A percentile compares a stretch with the other conserved stretches of the same genome.
phyloP scores from a whole-genome alignment of 2,888 invertebrate genomes.

The Lucinisca nassula region DNA sequence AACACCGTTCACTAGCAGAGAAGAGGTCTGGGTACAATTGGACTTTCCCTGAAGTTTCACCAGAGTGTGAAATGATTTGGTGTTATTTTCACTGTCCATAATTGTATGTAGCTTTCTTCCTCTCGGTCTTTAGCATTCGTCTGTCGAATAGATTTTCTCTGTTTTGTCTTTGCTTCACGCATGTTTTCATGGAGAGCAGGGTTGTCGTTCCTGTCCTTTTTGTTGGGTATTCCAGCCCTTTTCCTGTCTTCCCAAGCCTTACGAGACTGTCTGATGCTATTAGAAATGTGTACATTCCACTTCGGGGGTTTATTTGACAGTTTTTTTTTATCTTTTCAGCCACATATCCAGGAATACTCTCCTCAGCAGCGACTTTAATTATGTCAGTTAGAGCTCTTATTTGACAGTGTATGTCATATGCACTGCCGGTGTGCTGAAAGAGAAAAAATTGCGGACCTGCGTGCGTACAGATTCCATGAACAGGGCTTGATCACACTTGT shows the following conservation, averaged over 20 bases:
- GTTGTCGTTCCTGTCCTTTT: background rate
- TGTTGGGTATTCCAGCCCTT: background rate
- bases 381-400: background rate
- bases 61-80: background rate
- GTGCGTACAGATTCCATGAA: background rate
- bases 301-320: background rate
- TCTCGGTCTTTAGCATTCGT: background rate
- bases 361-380: background rate
- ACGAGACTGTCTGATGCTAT: background rate
- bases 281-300: background rate
- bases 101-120: background rate
- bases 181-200: background rate
- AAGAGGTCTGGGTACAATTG: background rate
- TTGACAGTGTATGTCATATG: background rate
- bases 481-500: background rate
- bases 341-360: background rate
- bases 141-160: background rate
- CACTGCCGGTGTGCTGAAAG: background rate
- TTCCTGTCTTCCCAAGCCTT: background rate
- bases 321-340: background rate
- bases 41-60: background rate
- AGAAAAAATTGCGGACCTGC: background rate
- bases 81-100: background rate
- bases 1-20: no score
- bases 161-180: background rate